These are phyloP conservation scores for Oscheius sp. DNA, from an alignment of 2,888 invertebrate genomes.

Conservation along the genomic window DNA sequence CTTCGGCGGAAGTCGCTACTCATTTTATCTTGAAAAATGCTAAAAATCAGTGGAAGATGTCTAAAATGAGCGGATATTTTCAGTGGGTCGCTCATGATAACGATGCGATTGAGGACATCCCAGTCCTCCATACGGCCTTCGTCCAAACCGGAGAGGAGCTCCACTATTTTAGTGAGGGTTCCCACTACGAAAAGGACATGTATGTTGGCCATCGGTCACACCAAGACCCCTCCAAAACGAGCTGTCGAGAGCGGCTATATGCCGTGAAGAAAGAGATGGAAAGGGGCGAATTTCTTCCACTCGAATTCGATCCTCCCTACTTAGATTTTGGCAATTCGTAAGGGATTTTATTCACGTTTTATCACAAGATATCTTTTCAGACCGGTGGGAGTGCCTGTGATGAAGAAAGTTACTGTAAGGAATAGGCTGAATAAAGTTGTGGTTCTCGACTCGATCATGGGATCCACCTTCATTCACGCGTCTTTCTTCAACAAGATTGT, in stretches of 20 bases:
- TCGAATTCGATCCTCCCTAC: conserved; percentile 52
- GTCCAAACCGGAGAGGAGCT: conserved; percentile 80
- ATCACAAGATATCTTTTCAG: conserved; percentile 18
- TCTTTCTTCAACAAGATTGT: conserved; percentile 43
- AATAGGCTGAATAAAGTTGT: conserved; percentile 36
- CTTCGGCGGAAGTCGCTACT: too few relatives aligned
- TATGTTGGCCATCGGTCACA: conserved; percentile 26
- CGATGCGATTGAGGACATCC: conserved; percentile 38
- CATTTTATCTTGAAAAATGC: too few relatives aligned
- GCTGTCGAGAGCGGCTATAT: conserved; percentile 25
- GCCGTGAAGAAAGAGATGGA: conserved; percentile 37
- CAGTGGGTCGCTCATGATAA: conserved; percentile 30
- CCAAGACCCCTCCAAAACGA: conserved; percentile 18
- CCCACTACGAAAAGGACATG: conserved; percentile 25
- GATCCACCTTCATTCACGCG: conserved; percentile 46
- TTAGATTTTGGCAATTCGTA: conserved; percentile 49
- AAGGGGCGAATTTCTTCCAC: conserved; percentile 36
- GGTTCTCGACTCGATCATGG: conserved; percentile 43
- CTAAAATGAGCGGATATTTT: conserved; percentile 41
- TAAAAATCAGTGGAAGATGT: background rate
- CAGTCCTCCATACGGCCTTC: conserved; percentile 76
- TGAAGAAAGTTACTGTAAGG: conserved; percentile 37
- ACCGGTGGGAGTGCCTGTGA: conserved; percentile 44
- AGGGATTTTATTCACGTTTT: background rate
- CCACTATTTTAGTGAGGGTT: conserved; percentile 75